Percentiles rank a stretch among this genome's conserved stretches.
These are phyloP conservation scores for Saccostrea glomerata DNA, from an alignment of 1,140 invertebrate species.

Conservation along the genomic window DNA sequence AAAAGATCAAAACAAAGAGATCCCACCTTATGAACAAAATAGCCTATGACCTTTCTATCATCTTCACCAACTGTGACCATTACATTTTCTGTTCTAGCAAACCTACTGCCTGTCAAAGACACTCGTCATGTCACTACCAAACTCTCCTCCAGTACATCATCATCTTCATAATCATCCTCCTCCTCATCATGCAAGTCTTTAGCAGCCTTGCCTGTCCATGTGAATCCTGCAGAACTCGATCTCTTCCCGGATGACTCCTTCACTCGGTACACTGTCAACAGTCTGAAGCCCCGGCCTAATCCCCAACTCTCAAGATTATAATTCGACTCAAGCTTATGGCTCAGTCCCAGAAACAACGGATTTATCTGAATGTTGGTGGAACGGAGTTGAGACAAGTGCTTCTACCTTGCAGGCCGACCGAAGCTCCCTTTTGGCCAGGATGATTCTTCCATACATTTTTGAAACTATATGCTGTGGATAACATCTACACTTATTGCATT, in stretches of 20 bases:
- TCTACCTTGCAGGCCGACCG: neutral
- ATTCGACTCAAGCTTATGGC: neutral
- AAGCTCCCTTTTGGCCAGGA: neutral
- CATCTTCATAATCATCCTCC: too few relatives aligned
- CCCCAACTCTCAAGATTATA: too few relatives aligned
- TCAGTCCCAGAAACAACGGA: neutral
- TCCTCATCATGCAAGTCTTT: too few relatives aligned
- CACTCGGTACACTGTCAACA: too few relatives aligned
- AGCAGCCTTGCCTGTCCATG: too few relatives aligned
- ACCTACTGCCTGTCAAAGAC: too few relatives aligned
- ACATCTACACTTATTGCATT: neutral
- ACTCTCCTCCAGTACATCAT: too few relatives aligned
- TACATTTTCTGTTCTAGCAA: too few relatives aligned
- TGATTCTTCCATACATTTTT: neutral
- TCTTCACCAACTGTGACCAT: too few relatives aligned
- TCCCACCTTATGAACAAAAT: neutral
- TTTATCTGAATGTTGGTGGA: slow-evolving; percentile 14
- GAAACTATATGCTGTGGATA: slow-evolving; percentile 3
- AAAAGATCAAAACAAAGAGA: neutral
- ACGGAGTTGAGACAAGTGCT: neutral
- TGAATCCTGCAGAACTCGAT: too few relatives aligned
- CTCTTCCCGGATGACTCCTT: too few relatives aligned
- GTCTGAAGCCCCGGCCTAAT: neutral
- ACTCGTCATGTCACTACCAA: too few relatives aligned
- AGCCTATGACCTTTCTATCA: neutral